Conservation (phyloP, 1,140 invertebrate species). For the Lepidurus apus region DNA sequence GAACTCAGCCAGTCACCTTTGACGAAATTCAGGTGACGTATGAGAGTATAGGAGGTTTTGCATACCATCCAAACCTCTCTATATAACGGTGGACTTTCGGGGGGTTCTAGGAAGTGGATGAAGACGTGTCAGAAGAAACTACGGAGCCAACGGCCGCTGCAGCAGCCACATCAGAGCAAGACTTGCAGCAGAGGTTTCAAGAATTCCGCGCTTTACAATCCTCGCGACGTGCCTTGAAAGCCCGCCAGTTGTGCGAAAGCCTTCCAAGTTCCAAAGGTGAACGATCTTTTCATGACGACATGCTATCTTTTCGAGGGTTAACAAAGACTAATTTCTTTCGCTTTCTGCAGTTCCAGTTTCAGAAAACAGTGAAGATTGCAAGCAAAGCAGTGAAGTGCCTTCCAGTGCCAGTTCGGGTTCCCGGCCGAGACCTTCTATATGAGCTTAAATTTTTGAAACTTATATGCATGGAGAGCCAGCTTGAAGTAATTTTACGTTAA, state of each 20-base stretch:
- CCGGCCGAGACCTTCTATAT: conserved; percentile 4
- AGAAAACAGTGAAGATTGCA: background rate
- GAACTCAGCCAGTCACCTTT: conserved; percentile 37
- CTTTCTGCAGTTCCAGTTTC: background rate
- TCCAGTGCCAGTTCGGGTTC: background rate
- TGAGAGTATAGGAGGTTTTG: background rate
- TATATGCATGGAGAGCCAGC: background rate
- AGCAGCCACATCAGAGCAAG: conserved; percentile 10
- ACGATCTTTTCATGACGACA: background rate
- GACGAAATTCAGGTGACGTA: conserved; percentile 36
- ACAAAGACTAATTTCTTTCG: background rate
- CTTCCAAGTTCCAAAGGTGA: conserved; percentile 14
- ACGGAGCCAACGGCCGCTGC: background rate
- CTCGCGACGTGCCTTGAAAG: conserved; percentile 11
- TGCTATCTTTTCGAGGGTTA: too few species aligned
- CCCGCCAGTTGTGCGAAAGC: conserved; percentile 12
- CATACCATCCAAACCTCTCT: background rate
- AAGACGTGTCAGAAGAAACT: conserved; percentile 1
- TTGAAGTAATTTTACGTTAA: background rate
- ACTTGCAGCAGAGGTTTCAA: conserved; percentile 18
- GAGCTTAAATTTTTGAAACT: background rate
- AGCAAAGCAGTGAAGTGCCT: background rate
- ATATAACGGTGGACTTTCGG: background rate
- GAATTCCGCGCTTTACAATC: conserved; percentile 11
- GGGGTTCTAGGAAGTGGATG: background rate